Base-by-base conservation (phyloP, 2,797 vertebrate genomes). In the Sparus aurata region DNA sequence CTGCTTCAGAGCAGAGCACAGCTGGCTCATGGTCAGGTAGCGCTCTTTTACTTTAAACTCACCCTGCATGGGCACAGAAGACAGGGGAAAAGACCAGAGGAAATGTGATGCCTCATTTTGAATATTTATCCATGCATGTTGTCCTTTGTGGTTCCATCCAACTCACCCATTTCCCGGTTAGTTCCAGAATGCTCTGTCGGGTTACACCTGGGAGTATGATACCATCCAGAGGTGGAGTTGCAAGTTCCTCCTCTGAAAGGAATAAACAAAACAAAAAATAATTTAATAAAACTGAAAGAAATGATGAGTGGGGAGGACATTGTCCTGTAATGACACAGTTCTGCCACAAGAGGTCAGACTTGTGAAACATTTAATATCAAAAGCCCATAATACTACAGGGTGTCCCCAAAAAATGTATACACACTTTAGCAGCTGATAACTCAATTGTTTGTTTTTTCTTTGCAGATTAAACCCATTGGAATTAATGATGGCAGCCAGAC, bases 121-220 rank as follows among this genome's bases (percentile, higher is more conserved):
- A 34, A 46, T 47, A 49, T 60, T 55, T 5, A 57, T 41, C 3
- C 4, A 53, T 11, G 18, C 16, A 20, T 11, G 13, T 16, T 53
- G 22, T 49, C 30, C n/a, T 49, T 34, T 27, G 3, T 46, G 5
- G 15, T 46, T 49, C 43, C 41, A 0, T 52, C 15, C 61, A n/a
- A 70, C 95, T 85, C 82, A 98, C 97, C 97, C 97, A 98, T 17
- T 88, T 60, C 6, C 22, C 74, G 18, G 95, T 92, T 62, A 98
- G 90, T 22, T 99, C 97, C 80, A 98, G 87, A 74, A 99, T 95
- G 88, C 97, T 97, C 89, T 94, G 96, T 47, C 97, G 92, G 2
- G 95, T 97, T 75, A 97, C 93, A 58, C 97, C 97, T 34, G 97
- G 97, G 63, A 98, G 95, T 78, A 98, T 97, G 89, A 97, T 92